Conservation (phyloP, 2,797 vertebrate genomes). For the Rhinatrema bivittatum region DNA sequence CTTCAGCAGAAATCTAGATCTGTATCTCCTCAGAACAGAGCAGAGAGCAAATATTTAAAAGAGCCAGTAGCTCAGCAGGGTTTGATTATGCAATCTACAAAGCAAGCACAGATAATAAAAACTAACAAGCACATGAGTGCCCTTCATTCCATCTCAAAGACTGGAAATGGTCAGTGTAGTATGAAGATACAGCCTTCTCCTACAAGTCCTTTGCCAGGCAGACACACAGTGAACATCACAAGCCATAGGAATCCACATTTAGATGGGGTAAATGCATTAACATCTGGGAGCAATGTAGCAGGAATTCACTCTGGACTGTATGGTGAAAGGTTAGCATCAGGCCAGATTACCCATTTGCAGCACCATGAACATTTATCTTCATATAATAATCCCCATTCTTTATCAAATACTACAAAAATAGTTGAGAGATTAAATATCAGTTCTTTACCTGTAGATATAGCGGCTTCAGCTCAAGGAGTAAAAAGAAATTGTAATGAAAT, state of each 20-base stretch:
- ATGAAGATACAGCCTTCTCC: conserved; percentile 69
- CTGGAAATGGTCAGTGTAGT: conserved; percentile 34
- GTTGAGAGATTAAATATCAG: conserved; percentile 58
- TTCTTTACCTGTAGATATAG: conserved; percentile 51
- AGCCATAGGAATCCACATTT: conserved; percentile 22
- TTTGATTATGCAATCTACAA: conserved; percentile 76
- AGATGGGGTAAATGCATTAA: conserved; percentile 20
- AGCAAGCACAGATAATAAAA: conserved; percentile 94
- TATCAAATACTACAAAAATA: conserved; percentile 53
- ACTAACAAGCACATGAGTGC: conserved; percentile 86
- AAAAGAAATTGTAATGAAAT: conserved; percentile 33
- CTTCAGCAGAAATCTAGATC: conserved; percentile 50
- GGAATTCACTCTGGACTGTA: conserved; percentile 27
- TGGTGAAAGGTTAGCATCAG: conserved; percentile 48
- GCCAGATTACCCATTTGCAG: conserved; percentile 40
- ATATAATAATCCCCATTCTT: conserved; percentile 27
- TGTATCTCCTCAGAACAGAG: conserved; percentile 54
- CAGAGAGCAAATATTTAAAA: conserved; percentile 44
- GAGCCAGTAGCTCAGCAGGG: conserved; percentile 71
- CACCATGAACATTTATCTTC: conserved; percentile 40
- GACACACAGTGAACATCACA: conserved; percentile 45
- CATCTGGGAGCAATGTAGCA: neutral
- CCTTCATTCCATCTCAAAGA: conserved; percentile 49
- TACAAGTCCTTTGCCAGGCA: conserved; percentile 70
- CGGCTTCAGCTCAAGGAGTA: conserved; percentile 31